phyloP scores from a whole-genome alignment of 2,888 invertebrate genomes.

The Orthosia gothica region DNA sequence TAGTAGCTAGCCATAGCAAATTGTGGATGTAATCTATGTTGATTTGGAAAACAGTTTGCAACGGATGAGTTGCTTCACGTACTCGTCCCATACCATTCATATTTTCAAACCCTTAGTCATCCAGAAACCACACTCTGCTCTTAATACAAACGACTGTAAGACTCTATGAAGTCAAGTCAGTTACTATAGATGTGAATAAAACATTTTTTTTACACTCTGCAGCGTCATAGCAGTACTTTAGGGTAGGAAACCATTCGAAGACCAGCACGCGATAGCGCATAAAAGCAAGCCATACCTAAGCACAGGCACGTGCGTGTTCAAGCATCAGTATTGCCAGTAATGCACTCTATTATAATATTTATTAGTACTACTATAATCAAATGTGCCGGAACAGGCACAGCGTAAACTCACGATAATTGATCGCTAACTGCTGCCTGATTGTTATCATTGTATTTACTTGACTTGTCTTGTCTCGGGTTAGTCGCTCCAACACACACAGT shows the following conservation, averaged over 20 bases:
- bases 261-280: constrained; percentile 48
- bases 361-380: constrained; percentile 46
- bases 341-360: constrained; percentile 60
- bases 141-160: neutral
- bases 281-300: constrained; percentile 24
- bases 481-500: constrained; percentile 11
- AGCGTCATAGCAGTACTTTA: neutral
- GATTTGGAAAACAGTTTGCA: neutral
- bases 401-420: constrained; percentile 43
- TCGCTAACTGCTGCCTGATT: constrained; percentile 42
- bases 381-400: constrained; percentile 17
- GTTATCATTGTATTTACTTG: constrained; percentile 36
- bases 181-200: neutral
- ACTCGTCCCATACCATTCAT: neutral
- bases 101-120: neutral
- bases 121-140: neutral
- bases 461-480: constrained; percentile 22
- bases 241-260: constrained; percentile 15
- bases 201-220: constrained; percentile 8
- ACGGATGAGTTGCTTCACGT: neutral
- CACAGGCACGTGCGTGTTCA: constrained; percentile 37
- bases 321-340: constrained; percentile 50
- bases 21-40: neutral
- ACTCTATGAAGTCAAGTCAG: neutral
- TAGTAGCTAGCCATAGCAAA: neutral